Conservation (phyloP, 1,140 invertebrate genomes). For the Andricus grossulariae region DNA sequence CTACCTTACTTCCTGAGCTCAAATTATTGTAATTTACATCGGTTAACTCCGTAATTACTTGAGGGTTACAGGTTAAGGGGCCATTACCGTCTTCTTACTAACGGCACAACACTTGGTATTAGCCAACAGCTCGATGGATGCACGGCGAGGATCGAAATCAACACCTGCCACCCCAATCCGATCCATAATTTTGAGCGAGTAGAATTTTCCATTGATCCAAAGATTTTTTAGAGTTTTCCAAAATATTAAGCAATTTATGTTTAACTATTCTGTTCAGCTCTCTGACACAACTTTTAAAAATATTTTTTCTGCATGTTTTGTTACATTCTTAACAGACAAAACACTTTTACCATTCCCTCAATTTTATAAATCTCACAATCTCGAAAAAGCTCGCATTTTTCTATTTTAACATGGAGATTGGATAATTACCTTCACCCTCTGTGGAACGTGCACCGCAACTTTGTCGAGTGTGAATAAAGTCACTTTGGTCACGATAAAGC, state of each 20-base stretch:
- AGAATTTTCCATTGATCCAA: neutral
- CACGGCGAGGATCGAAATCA: slow-evolving; percentile 48
- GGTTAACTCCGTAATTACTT: slow-evolving; percentile 67
- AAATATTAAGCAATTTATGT: too few species aligned
- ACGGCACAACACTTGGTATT: slow-evolving; percentile 50
- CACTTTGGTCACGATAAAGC: slow-evolving; percentile 51
- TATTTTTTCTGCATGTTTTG: too few species aligned
- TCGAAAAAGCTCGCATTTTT: slow-evolving; percentile 15
- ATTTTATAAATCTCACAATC: neutral
- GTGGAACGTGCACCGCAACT: neutral
- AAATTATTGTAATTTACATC: slow-evolving; percentile 70
- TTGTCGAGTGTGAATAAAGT: slow-evolving; percentile 25
- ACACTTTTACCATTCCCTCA: neutral
- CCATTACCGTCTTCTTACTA: slow-evolving; percentile 60
- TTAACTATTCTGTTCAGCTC: too few species aligned
- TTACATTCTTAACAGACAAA: neutral
- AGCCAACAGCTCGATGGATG: slow-evolving; percentile 38
- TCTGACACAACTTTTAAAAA: too few species aligned
- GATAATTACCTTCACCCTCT: slow-evolving; percentile 21
- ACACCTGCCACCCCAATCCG: slow-evolving; percentile 51
- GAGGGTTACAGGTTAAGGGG: slow-evolving; percentile 63
- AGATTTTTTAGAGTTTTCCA: too few species aligned
- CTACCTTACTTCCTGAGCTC: slow-evolving; percentile 53
- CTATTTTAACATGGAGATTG: neutral
- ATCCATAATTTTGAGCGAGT: neutral